phyloP scores from a whole-genome alignment of 2,113 vertebrate genomes.

The Mesocricetus auratus region DNA sequence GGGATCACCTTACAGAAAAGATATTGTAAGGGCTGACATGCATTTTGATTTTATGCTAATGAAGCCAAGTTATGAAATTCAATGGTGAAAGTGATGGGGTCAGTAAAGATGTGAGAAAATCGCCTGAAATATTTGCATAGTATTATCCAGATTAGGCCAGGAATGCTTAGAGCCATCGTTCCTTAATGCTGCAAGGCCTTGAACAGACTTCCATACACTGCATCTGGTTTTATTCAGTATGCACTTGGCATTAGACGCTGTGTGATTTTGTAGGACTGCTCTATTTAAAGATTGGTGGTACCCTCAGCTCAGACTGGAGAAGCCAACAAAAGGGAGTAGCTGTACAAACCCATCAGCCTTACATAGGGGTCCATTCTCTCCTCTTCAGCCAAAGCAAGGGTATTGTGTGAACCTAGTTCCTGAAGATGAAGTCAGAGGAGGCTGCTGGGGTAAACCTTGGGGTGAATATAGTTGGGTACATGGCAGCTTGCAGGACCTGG shows the following conservation, averaged over 20 bases:
- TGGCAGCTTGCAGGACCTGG: neutral
- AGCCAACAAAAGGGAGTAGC: neutral
- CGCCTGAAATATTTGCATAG: conserved; percentile 53
- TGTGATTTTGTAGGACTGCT: conserved; percentile 58
- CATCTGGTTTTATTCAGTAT: conserved; percentile 66
- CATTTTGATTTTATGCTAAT: conserved; percentile 65
- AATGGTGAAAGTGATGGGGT: conserved; percentile 35
- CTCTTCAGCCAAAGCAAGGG: neutral
- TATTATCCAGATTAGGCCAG: conserved; percentile 69
- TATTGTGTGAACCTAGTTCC: neutral
- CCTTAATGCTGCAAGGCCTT: conserved; percentile 55
- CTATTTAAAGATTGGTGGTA: conserved; percentile 49
- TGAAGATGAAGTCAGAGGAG: conserved; percentile 3
- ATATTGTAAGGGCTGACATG: neutral
- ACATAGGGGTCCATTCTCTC: neutral
- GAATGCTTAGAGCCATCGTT: conserved; percentile 52
- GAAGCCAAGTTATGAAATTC: conserved; percentile 59
- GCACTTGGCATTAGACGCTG: conserved; percentile 50
- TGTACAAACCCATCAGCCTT: conserved; percentile 29
- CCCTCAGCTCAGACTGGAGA: conserved; percentile 12
- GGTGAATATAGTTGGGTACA: neutral
- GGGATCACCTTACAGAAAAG: neutral
- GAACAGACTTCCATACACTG: conserved; percentile 59
- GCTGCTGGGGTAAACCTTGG: neutral
- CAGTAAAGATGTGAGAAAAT: conserved; percentile 59